Evolutionary conservation across 2,113 vertebrate species (phyloP).

Genomic region (Callospermophilus lateralis): DNA sequence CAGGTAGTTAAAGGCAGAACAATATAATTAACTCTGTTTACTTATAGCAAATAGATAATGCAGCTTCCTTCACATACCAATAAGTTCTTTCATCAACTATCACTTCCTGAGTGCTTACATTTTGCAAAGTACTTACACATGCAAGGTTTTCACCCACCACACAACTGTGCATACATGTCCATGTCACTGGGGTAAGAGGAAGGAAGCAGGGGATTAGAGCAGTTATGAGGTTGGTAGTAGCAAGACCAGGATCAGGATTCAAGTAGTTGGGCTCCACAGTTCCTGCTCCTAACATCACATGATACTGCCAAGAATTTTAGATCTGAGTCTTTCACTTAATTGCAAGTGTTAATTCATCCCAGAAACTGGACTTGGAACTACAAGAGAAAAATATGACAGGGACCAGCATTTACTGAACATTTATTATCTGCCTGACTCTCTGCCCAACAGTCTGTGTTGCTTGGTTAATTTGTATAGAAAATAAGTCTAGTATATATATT

Average conservation of each 20-base stretch:
- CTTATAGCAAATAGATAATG: not conserved
- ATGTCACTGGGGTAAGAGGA: not conserved
- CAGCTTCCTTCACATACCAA: not conserved
- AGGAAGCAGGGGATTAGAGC: not conserved
- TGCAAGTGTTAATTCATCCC: not conserved
- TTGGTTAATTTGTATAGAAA: not conserved
- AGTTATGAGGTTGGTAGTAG: not conserved
- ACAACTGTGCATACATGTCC: not conserved
- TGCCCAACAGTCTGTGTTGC: not conserved
- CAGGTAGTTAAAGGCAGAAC: not conserved
- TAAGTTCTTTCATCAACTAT: not conserved
- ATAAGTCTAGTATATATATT: not conserved
- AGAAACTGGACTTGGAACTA: not conserved
- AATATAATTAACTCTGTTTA: not conserved
- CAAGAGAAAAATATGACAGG: not conserved
- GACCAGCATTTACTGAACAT: not conserved
- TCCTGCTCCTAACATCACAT: not conserved
- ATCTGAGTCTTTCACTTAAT: not conserved
- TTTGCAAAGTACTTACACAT: not conserved
- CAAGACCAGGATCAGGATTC: not conserved
- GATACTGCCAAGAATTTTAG: not conserved
- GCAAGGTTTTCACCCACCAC: not conserved
- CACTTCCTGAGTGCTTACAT: not conserved
- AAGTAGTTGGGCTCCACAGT: not conserved
- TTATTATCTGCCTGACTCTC: no score